Base-by-base conservation (phyloP, 2,797 vertebrate genomes). In the Gadopsis bispinosus region DNA sequence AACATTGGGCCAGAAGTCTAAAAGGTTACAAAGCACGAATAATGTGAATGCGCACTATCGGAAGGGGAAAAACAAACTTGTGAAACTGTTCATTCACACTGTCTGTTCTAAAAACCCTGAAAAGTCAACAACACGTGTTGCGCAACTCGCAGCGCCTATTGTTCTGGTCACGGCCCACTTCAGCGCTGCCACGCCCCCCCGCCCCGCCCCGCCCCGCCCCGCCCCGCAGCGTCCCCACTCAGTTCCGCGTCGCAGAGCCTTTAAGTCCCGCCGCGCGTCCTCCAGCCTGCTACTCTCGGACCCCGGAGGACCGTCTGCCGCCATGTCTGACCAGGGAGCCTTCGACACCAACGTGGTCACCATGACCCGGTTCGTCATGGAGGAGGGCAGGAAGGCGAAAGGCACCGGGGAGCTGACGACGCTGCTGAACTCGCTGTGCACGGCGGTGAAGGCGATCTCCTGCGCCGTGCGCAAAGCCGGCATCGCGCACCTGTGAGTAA, bases 321-420 rank as follows among this genome's bases (percentile, higher is more conserved):
- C 0, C 84, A 99, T 99, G 98, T 95, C 97, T 48, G 97, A 97
- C 73, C 93, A 85, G 4, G 92, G 93, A 7, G n/a, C 94, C 48
- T 97, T 99, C 93, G 97, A 99, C 84, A 99, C 98, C 71, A 93
- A 99, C 84, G 96, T 98, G 84, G 95, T 95, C 79, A 99, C 98
- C 86, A 80, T 99, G 93, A 99, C 97, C 89, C 95, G 96, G 67
- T 99, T 99, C 88, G 94, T 99, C 61, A 95, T 97, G 94, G 96
- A 99, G 88, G 94, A 98, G 81, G 97, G 97, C 64, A 92, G 96
- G 75, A 96, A 91, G 89, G 97, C 95, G 7, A 93, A 95, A 26
- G 95, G 96, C 73, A 99, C 96, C 0, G 98, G 98, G 3, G 97
- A 98, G 93, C 87, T 99, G 87, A 99, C 97, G 6, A 97, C 96